Conservation (phyloP, 2,888 invertebrate genomes). For the Aleiodes leptofemur region DNA sequence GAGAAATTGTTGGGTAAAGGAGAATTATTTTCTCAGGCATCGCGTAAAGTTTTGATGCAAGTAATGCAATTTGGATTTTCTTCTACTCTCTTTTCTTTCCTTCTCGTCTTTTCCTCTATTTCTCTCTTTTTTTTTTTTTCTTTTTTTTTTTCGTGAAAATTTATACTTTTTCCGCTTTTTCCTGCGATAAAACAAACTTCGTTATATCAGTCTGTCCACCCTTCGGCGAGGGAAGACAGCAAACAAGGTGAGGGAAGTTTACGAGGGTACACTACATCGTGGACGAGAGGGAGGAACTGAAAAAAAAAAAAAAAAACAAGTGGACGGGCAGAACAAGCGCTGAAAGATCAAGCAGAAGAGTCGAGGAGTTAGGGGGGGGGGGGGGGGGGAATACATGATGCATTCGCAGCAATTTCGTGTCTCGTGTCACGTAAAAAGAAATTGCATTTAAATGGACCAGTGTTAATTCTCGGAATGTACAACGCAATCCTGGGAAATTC, state of each 20-base stretch:
- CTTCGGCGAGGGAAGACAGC: constrained; percentile 48
- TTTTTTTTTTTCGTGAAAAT: constrained; percentile 35
- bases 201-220: constrained; percentile 48
- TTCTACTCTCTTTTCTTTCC: constrained; percentile 28
- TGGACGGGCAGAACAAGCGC: constrained; percentile 35
- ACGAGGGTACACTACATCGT: constrained; percentile 46
- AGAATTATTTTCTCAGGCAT: constrained; percentile 39
- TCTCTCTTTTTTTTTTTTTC: constrained; percentile 36
- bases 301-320: constrained; percentile 1
- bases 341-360: constrained; percentile 33
- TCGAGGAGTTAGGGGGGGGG: constrained; percentile 52
- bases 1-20: constrained; percentile 25
- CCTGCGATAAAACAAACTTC: constrained; percentile 57
- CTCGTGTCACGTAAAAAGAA: constrained; percentile 49
- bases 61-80: constrained; percentile 45
- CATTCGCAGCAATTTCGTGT: too few relatives aligned
- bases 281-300: constrained; percentile 2
- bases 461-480: constrained; percentile 56
- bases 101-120: constrained; percentile 39
- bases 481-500: neutral
- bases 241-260: constrained; percentile 54
- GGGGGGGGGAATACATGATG: constrained; percentile 33
- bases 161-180: constrained; percentile 40
- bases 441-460: constrained; percentile 65
- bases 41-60: constrained; percentile 45